Evolutionary conservation across 2,113 vertebrate genomes (phyloP).

Genomic region (Ia io): DNA sequence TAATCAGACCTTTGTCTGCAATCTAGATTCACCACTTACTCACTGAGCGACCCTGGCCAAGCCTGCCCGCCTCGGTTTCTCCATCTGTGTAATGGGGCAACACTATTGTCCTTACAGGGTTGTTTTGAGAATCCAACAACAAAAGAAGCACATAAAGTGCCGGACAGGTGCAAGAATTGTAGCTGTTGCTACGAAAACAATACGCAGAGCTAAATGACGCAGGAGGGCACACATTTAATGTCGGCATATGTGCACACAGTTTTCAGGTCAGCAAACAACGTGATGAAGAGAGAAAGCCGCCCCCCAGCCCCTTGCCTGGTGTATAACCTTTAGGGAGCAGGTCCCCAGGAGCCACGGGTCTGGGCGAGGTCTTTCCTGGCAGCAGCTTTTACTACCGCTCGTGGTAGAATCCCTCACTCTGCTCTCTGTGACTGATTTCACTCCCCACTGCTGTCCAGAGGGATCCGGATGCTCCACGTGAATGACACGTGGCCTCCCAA

Average conservation of each 20-base stretch:
- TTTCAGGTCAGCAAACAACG: background rate
- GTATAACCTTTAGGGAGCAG: fast-evolving
- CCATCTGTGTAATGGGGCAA: fast-evolving
- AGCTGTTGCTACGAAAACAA: too few species aligned
- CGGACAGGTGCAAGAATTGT: fast-evolving
- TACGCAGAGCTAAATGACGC: fast-evolving
- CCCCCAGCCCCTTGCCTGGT: background rate
- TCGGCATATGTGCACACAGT: fast-evolving
- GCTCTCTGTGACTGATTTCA: background rate
- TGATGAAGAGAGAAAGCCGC: background rate
- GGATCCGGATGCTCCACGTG: fast-evolving
- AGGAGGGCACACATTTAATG: background rate
- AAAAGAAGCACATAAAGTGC: fast-evolving
- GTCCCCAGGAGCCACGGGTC: fast-evolving
- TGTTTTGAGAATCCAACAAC: background rate
- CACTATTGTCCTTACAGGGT: background rate
- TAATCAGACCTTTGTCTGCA: background rate
- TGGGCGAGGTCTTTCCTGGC: background rate
- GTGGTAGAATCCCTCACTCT: fast-evolving
- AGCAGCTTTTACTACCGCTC: background rate
- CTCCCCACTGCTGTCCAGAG: background rate
- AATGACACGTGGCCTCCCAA: background rate
- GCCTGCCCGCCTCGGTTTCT: fast-evolving
- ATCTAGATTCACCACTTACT: fast-evolving
- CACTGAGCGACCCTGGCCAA: fast-evolving